phyloP scores from a whole-genome alignment of 1,140 invertebrate genomes.

The Bathynomus jamesi region DNA sequence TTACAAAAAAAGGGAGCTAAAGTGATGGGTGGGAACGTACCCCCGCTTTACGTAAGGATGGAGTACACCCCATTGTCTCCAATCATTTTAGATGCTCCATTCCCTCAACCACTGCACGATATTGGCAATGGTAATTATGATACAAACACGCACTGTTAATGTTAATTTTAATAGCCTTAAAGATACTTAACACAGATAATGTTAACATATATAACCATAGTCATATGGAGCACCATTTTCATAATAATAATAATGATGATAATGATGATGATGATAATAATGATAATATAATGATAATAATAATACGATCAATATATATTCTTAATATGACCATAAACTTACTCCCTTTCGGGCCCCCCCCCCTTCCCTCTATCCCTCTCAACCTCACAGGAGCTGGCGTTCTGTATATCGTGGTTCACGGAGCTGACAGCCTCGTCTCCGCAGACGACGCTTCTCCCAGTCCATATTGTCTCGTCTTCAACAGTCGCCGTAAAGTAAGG shows the following conservation, averaged over 20 bases:
- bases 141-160: no score
- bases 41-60: conserved; percentile 45
- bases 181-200: no score
- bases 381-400: conserved; percentile 48
- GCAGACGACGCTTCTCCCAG: conserved; percentile 46
- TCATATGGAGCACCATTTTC: no score
- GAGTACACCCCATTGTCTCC: conserved; percentile 47
- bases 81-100: conserved; percentile 42
- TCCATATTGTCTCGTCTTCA: conserved; percentile 52
- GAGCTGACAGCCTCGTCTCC: conserved; percentile 47
- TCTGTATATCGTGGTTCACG: conserved; percentile 50
- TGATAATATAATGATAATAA: no score
- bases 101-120: conserved; percentile 22
- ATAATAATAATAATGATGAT: no score
- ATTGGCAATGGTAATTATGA: conserved; percentile 16
- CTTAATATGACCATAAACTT: no score
- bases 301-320: no score
- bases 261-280: no score
- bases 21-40: conserved; percentile 40
- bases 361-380: no score
- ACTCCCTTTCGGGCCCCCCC: no score
- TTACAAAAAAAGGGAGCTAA: conserved; percentile 48
- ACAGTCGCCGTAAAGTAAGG: conserved; percentile 49
- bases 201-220: neutral
- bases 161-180: no score